Base-by-base conservation (phyloP, 2,888 invertebrate genomes). In the Eupithecia inturbata region DNA sequence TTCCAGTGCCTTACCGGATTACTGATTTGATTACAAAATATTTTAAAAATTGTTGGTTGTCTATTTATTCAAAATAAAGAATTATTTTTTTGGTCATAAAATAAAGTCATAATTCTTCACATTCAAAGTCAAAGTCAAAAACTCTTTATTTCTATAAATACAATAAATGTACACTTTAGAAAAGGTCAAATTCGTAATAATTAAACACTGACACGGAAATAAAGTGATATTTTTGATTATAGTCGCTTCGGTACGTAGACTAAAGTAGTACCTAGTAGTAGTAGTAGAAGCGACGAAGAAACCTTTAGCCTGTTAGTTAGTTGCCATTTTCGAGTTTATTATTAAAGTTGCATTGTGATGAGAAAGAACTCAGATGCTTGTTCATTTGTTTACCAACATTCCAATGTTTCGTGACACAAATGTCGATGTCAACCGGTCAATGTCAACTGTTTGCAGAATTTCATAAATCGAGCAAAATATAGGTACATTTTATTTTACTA, bases 351-450 rank as follows among this genome's bases (percentile, higher is more conserved):
- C 57, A 57, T 57, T 57, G 12, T 14, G 19, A 64, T n/a, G 36
- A 33, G 33, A 64, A 39, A 31, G 22, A 72, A 70, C 63, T 14
- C 60, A 57, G 62, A 70, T 68, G 49, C 70, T 36, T 67, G 49
- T 57, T 75, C 36, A 41, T 76, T 76, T 79, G 73, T 77, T 75
- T 76, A 77, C 76, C 67, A 76, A 76, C 71, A 74, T 72, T 73
- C 64, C 53, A 22, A 33, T 53, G n/a, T 41, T 33, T 19, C 62
- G 31, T 63, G 49, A 49, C n/a, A 63, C 22, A 74, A 68, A 63
- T 14, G 12, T 14, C 39, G 63, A 63, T 68, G 19, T 63, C 9
- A 68, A 22, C 36, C 26, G 3, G n/a, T 57, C 28, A 60, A 60
- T 69, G 36, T 64, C 22, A n/a, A 33, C 14, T 12, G n/a, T 36